A percentile compares a stretch with the other conserved stretches of the same genome.
phyloP scores from a whole-genome alignment of 1,140 invertebrate genomes.

The Pseudobourletiella spinata region DNA sequence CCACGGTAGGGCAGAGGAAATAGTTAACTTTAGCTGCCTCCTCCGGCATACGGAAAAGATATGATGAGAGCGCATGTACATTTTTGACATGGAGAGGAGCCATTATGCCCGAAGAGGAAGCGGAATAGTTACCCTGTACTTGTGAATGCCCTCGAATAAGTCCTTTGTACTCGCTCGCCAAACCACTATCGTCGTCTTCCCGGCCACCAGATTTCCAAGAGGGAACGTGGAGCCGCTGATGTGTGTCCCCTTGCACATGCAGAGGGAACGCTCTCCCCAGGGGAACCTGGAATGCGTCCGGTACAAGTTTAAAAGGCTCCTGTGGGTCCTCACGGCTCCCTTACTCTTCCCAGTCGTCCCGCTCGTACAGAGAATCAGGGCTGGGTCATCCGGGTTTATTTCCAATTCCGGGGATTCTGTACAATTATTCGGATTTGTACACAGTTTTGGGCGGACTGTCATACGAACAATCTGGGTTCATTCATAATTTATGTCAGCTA shows the following conservation, averaged over 20 bases:
- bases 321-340: constrained; percentile 13
- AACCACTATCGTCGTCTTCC: not conserved
- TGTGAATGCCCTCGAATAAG: constrained; percentile 18
- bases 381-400: constrained; percentile 12
- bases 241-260: constrained; percentile 12
- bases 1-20: no score
- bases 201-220: constrained; percentile 5
- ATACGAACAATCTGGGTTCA: not conserved
- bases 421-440: no score
- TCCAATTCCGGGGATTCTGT: constrained; percentile 8
- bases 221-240: constrained; percentile 13
- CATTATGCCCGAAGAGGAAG: no score
- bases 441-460: no score
- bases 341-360: constrained; percentile 21
- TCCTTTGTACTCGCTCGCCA: not conserved
- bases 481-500: not conserved
- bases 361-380: constrained; percentile 19
- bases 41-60: no score
- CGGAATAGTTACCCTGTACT: no score
- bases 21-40: no score
- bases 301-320: constrained; percentile 1
- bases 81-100: no score
- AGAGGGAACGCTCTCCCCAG: not conserved
- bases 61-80: no score
- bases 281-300: not conserved